Evolutionary conservation across 2,113 vertebrate species (phyloP).

Genomic region (Microcebus murinus): DNA sequence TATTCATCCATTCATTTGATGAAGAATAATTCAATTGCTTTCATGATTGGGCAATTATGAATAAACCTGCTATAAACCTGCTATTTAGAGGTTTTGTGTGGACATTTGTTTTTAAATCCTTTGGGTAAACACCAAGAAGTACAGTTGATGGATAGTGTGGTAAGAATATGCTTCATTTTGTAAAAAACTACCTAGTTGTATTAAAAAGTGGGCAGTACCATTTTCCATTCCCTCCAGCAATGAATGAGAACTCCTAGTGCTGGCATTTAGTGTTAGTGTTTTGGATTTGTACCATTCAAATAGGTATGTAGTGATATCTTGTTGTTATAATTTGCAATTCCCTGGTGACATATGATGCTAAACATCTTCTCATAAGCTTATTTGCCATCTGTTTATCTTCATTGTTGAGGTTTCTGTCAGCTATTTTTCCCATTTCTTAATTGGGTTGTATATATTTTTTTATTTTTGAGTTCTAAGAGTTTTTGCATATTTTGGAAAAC

Average conservation of each 20-base stretch:
- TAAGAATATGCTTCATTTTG: neutral
- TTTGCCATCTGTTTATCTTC: neutral
- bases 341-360: neutral
- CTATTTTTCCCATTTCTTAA: neutral
- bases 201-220: neutral
- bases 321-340: neutral
- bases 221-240: neutral
- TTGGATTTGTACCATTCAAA: neutral
- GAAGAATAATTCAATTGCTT: neutral
- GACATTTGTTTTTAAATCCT: neutral
- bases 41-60: neutral
- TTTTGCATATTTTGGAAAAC: neutral
- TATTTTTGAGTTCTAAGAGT: neutral
- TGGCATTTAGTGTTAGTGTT: neutral
- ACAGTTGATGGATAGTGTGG: neutral
- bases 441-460: neutral
- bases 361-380: neutral
- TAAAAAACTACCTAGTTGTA: neutral
- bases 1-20: neutral
- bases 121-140: neutral
- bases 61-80: neutral
- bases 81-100: neutral
- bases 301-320: neutral
- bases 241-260: neutral
- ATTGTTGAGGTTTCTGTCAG: neutral